phyloP scores from a whole-genome alignment of 2,888 invertebrate genomes.

The Abrostola tripartita region DNA sequence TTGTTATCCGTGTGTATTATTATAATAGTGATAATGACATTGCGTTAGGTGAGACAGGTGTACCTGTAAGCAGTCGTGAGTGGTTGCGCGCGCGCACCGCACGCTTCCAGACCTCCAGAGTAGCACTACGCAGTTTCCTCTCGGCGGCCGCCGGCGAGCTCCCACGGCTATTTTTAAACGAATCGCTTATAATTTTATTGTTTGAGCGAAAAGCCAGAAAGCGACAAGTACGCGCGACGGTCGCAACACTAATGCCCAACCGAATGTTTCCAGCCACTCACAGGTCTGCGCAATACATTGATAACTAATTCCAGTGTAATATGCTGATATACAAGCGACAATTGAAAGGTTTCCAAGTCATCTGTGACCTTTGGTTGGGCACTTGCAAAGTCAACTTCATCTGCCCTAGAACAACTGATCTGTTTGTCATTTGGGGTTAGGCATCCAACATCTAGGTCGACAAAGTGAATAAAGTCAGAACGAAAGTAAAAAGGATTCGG shows the following conservation, averaged over 20 bases:
- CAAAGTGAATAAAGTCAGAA: conserved; percentile 21
- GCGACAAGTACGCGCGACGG: conserved; percentile 84
- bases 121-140: conserved; percentile 70
- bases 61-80: conserved; percentile 80
- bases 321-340: conserved; percentile 53
- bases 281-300: conserved; percentile 62
- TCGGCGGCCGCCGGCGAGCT: conserved; percentile 67
- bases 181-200: conserved; percentile 87
- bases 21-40: conserved; percentile 86
- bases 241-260: conserved; percentile 79
- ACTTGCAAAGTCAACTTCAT: conserved; percentile 28
- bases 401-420: conserved; percentile 15
- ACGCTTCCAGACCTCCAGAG: conserved; percentile 82
- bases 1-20: conserved; percentile 76
- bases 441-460: conserved; percentile 27
- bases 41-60: conserved; percentile 83
- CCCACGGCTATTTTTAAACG: conserved; percentile 81
- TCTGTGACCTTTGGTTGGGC: conserved; percentile 47
- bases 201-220: conserved; percentile 82
- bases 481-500: conserved; percentile 38
- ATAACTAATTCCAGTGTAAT: conserved; percentile 58
- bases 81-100: conserved; percentile 77
- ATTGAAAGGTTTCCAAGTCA: conserved; percentile 60
- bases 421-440: conserved; percentile 6
- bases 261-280: conserved; percentile 69